Conservation (phyloP, 35 echinoderm and acorn worm species). For the Apostichopus californicus region DNA sequence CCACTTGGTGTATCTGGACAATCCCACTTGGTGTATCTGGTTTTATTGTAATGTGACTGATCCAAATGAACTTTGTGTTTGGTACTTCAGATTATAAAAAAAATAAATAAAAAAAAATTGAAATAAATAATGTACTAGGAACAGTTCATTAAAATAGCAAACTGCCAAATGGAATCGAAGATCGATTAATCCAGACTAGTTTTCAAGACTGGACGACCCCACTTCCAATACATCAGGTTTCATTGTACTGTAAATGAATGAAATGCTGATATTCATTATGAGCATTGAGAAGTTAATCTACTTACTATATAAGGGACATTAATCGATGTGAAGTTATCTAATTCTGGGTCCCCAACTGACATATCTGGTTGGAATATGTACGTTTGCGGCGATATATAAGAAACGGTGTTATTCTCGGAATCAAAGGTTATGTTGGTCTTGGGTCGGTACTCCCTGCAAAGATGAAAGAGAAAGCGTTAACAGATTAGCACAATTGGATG, state of each 20-base stretch:
- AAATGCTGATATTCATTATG: too few species aligned
- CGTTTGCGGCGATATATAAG: constrained; percentile 51
- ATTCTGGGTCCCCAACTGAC: constrained; percentile 61
- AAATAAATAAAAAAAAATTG: too few species aligned
- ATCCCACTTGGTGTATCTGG: background rate
- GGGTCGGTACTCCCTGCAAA: constrained; percentile 61
- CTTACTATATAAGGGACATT: constrained; percentile 78
- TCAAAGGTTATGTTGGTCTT: constrained; percentile 73
- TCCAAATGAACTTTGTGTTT: too few species aligned
- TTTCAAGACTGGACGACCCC: too few species aligned
- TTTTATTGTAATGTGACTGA: too few species aligned
- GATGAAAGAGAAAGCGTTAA: background rate
- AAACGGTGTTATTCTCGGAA: constrained; percentile 67
- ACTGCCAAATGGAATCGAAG: too few species aligned
- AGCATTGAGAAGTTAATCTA: constrained; percentile 15
- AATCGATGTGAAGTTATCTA: constrained; percentile 73
- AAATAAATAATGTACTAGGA: too few species aligned
- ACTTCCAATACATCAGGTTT: too few species aligned
- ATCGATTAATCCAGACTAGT: too few species aligned
- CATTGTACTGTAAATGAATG: too few species aligned
- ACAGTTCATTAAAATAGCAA: too few species aligned
- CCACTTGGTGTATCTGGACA: background rate
- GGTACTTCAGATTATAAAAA: too few species aligned
- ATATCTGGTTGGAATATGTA: constrained; percentile 71
- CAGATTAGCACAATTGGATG: background rate